phyloP scores from a whole-genome alignment of 2,113 vertebrate genomes.

The Oenanthe melanoleuca region DNA sequence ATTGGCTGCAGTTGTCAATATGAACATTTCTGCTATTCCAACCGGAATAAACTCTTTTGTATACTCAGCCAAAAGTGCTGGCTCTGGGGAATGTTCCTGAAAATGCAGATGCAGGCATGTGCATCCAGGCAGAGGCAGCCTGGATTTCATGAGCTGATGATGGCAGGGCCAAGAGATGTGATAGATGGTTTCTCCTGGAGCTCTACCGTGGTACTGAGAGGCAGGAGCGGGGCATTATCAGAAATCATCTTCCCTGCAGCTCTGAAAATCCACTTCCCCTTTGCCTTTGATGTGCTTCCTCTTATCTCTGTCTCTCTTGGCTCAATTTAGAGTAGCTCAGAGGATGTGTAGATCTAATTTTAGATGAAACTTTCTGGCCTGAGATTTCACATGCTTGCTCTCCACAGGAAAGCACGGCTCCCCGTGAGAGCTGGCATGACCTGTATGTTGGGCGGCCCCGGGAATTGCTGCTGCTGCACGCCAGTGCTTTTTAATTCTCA shows the following conservation, averaged over 20 bases:
- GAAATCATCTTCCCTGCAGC: background rate
- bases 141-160: background rate
- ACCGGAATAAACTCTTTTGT: background rate
- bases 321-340: background rate
- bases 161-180: background rate
- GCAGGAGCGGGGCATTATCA: background rate
- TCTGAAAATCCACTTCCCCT: background rate
- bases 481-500: background rate
- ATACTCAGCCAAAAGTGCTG: background rate
- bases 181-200: background rate
- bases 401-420: background rate
- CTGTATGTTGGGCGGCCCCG: accelerated
- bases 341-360: constrained; percentile 17
- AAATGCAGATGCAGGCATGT: background rate
- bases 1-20: background rate
- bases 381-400: background rate
- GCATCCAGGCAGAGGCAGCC: background rate
- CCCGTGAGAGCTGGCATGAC: background rate
- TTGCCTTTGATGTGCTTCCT: background rate
- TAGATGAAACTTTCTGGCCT: background rate
- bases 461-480: background rate
- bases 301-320: background rate
- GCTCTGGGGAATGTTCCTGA: constrained; percentile 13
- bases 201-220: accelerated
- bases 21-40: background rate